Percentiles rank a stretch among this genome's conserved stretches.
These are phyloP conservation scores for Rousettus madagascariensis DNA, from an alignment of 2,797 vertebrate genomes.

Conservation along the genomic window DNA sequence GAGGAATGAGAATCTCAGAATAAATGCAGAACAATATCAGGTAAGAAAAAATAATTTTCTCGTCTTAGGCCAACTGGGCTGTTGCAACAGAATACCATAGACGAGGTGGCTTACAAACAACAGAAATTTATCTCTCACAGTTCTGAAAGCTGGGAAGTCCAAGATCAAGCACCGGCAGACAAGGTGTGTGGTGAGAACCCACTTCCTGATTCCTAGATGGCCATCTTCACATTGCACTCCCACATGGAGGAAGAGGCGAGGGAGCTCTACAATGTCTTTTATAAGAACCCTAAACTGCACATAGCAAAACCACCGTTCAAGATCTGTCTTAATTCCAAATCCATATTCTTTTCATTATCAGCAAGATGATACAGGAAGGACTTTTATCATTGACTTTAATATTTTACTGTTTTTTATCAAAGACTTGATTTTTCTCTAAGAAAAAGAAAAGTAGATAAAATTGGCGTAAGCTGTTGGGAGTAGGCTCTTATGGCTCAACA, in stretches of 20 bases:
- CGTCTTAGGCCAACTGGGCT: neutral
- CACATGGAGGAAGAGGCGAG: fast-evolving
- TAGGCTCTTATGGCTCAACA: neutral
- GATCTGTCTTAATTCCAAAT: neutral
- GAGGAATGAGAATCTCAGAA: neutral
- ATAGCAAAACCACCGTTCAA: neutral
- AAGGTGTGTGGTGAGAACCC: neutral
- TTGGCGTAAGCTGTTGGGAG: neutral
- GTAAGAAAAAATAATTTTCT: neutral
- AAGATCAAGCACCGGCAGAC: neutral
- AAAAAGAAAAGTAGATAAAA: neutral
- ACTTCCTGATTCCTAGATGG: neutral
- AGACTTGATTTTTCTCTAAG: neutral
- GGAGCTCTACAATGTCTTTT: neutral
- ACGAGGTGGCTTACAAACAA: neutral
- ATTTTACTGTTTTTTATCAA: neutral
- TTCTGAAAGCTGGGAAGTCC: neutral
- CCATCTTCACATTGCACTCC: neutral
- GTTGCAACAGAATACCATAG: neutral
- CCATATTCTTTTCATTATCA: neutral
- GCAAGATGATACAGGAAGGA: neutral
- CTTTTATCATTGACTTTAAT: neutral
- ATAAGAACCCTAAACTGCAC: neutral
- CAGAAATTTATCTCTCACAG: neutral
- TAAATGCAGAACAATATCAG: neutral